Base-by-base conservation (phyloP, 2,113 vertebrate species). In the Corythaixoides concolor region DNA sequence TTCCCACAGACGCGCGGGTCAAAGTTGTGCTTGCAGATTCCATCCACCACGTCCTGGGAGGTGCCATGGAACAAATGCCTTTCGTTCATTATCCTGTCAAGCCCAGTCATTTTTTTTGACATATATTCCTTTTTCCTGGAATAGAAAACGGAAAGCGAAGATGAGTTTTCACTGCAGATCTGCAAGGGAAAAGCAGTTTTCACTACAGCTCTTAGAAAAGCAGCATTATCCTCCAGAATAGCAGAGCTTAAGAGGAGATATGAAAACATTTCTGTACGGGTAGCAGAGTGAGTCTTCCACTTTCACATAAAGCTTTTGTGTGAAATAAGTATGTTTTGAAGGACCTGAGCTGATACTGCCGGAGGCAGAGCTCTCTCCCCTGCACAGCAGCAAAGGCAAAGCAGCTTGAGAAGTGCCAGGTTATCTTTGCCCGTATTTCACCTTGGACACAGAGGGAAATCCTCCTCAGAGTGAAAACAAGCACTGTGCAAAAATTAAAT, bases 21-120 rank as follows among this genome's bases (percentile, higher is more conserved):
- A 18, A 99, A 99, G 98, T 99, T 99, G 98, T 99, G 99, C 98
- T 99, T 99, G 98, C 99, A 99, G 98, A 99, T 99, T 14, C 99
- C 99, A 49, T 99, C 99, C 63, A 99, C 99, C 79, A 99, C 99
- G 22, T 99, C 99, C 85, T 99, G 98, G 4, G 99, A 99, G 26
- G 99, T 99, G 96, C 99, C 99, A 12, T 99, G 99, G 98, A 99
- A 99, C 93, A 99, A 98, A 97, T 99, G 99, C 79, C 99, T 98
- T 96, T 99, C 99, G 8, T 99, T 99, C 97, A 99, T 98, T 60
- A 99, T 98, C 88, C 98, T 98, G 97, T 99, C 99, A 89, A 99
- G 98, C 96, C 99, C 99, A 0, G 97, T 98, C 99, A 99, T 99
- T 70, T 99, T 99, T 74, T 99, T 98, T 3, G 98, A 99, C 99